Base-by-base conservation (phyloP, 2,113 vertebrate genomes). In the Centropus bengalensis region DNA sequence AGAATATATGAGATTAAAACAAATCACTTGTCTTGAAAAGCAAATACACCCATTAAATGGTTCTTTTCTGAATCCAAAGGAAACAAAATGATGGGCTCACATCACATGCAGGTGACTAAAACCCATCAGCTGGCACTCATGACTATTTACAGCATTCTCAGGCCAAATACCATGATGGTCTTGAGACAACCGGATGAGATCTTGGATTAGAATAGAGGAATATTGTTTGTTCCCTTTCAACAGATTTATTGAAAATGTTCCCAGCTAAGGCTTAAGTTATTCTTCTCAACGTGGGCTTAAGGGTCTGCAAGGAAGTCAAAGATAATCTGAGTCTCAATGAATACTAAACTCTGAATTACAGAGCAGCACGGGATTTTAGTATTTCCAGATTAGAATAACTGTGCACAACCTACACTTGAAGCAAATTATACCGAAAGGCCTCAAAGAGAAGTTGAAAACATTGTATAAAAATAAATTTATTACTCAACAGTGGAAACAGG, bases 381-480 rank as follows among this genome's bases (percentile, higher is more conserved):
- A 80, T 19, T 71, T 51, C 40, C 44, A 83, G 36, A 69, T 24
- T 38, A 47, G 76, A 79, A 20, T 42, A 87, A 88, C 2, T 28
- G 9, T 5, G 9, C 22, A 64, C 12, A 87, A 54, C 1, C 59
- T 67, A 24, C 1, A 3, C 30, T 60, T 66, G 14, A 66, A 91
- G 21, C 64, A 93, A 62, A 63, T 51, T 1, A 78, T 19, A 47
- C 5, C 5, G 1, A 2, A 74, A 89, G 38, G 24, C 45, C 32
- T 44, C 9, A 69, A 64, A 82, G 64, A 54, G 3, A 71, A 58
- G 63, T 3, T 24, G 14, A 86, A 83, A 78, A 44, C 13, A 6
- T 10, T 30, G 24, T 96, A 95, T 14, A 93, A 96, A 96, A 97
- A 97, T 82, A 82, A 75, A 88, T 96, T 96, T 96, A 96, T 94